Evolutionary conservation across 2,888 invertebrate genomes (phyloP).

Genomic region (Patella ulyssiponensis): DNA sequence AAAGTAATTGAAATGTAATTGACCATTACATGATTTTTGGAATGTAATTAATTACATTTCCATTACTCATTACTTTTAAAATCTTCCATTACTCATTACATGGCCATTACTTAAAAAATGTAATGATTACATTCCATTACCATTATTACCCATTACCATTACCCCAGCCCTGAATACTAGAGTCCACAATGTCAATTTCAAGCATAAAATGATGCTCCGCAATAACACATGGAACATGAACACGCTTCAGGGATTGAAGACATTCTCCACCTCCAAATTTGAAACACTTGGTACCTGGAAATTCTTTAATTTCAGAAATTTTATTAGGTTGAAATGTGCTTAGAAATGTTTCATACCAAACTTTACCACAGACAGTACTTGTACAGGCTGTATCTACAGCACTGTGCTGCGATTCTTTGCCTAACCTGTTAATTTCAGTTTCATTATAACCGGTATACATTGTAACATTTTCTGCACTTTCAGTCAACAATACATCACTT

Average conservation of each 20-base stretch:
- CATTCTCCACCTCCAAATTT: conserved; percentile 7
- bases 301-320: neutral
- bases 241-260: neutral
- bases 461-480: no score
- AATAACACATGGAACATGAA: neutral
- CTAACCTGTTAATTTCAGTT: neutral
- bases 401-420: neutral
- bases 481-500: no score
- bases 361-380: neutral
- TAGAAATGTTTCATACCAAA: neutral
- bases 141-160: no score
- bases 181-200: neutral
- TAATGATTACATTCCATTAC: no score
- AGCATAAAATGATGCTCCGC: no score
- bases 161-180: no score
- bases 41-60: no score
- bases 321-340: neutral
- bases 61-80: no score
- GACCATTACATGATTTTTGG: no score
- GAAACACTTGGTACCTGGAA: neutral
- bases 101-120: no score
- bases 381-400: neutral
- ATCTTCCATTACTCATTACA: no score
- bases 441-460: neutral
- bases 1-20: no score